Evolutionary conservation across 2,888 invertebrate genomes (phyloP).

Genomic region (Clusia tigrina): DNA sequence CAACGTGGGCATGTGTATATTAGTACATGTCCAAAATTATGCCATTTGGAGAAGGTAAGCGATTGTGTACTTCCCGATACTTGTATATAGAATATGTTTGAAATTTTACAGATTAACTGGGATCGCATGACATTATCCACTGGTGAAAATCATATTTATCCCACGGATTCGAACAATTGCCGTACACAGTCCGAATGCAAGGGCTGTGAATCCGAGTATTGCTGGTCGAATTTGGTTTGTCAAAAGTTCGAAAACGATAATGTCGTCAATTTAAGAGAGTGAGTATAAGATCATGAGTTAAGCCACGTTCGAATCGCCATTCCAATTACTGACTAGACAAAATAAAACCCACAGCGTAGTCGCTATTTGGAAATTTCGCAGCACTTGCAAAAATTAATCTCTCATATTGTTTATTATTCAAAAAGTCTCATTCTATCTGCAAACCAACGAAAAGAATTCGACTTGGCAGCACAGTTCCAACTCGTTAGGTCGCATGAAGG

Average conservation of each 20-base stretch:
- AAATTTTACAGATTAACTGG: constrained; percentile 54
- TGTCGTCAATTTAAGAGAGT: constrained; percentile 45
- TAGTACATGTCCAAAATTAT: constrained; percentile 77
- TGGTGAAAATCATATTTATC: constrained; percentile 51
- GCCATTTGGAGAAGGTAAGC: constrained; percentile 70
- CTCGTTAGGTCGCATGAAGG: too few species aligned
- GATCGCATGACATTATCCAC: constrained; percentile 50
- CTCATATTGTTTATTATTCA: too few species aligned
- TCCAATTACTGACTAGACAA: background rate
- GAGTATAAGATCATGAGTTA: constrained; percentile 25
- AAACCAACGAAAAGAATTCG: too few species aligned
- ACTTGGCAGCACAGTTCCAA: too few species aligned
- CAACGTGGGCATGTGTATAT: constrained; percentile 83
- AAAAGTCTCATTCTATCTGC: too few species aligned
- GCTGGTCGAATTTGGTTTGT: constrained; percentile 58
- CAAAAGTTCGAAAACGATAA: constrained; percentile 59
- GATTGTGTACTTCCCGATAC: background rate
- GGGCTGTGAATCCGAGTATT: constrained; percentile 53
- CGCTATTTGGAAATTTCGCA: too few species aligned
- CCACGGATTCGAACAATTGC: constrained; percentile 38
- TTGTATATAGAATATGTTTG: background rate
- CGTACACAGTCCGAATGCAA: constrained; percentile 41
- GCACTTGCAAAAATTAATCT: too few species aligned
- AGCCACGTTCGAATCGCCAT: background rate
- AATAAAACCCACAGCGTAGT: too few species aligned